phyloP scores from a whole-genome alignment of 2,797 vertebrate genomes.

The Anguilla megastoma region DNA sequence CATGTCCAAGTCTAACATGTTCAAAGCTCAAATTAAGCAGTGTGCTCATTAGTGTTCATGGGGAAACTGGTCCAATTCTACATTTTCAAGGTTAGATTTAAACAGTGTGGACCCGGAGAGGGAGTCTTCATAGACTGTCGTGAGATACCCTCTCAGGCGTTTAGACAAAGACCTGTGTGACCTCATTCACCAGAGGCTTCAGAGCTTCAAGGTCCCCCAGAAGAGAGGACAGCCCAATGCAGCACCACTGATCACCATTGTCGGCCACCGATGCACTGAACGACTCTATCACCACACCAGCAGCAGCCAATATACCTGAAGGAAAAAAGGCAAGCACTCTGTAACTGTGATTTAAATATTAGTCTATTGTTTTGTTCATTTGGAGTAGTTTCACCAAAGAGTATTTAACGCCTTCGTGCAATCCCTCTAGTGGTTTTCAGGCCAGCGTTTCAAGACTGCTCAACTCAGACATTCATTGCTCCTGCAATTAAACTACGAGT shows the following conservation, averaged over 20 bases:
- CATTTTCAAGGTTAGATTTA: neutral
- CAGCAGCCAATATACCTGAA: constrained; percentile 76
- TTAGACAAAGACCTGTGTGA: constrained; percentile 77
- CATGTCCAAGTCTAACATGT: neutral
- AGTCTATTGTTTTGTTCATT: no score
- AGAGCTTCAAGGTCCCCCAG: constrained; percentile 71
- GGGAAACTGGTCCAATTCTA: neutral
- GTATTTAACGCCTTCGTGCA: no score
- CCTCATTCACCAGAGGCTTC: constrained; percentile 72
- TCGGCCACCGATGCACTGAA: constrained; percentile 75
- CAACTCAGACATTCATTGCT: no score
- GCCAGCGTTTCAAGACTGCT: no score
- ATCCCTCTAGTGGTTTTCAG: no score
- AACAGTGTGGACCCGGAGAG: neutral
- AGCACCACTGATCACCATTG: constrained; percentile 77
- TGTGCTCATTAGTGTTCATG: neutral
- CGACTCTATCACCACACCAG: constrained; percentile 75
- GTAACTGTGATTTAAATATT: no score
- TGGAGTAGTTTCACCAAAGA: no score
- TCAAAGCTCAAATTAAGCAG: neutral
- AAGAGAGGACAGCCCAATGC: constrained; percentile 75
- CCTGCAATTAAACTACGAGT: no score
- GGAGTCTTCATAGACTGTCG: neutral
- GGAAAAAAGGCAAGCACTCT: constrained; percentile 38
- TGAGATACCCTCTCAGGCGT: neutral